Evolutionary conservation across 2,888 invertebrate species (phyloP), one percentile per base, ranked within the genome.

Genomic region (Hypomecis punctinalis): DNA sequence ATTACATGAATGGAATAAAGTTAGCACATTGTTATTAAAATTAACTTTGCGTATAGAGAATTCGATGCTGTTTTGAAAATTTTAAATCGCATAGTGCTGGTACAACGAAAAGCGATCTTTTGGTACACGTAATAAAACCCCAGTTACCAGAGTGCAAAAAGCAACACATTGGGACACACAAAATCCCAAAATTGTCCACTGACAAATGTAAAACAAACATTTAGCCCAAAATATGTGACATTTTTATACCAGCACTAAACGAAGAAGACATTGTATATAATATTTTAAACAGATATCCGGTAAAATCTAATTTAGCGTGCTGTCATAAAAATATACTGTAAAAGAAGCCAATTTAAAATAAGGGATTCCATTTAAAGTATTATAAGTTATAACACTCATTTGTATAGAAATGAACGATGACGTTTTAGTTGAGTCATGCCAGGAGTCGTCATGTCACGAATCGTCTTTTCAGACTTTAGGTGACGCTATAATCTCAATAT

Each of bases 1-100:
- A 75, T 76, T 71, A 75, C 62, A 68, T 67, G 62, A 62, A 67
- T 73, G 70, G 66, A 51, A 54, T 55, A 23, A 69, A 72, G 78
- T 85, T 82, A 84, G 81, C 78, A 81, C 76, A 76, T 70, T 75
- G 75, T 81, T 82, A 81, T 71, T 52, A 46, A 52, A 33, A 37
- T 53, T 43, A 54, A 23, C 61, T 61, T 59, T 63, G 51, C 48
- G 54, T 39, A 55, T 54, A 59, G 55, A 57, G 46, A 56, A 51
- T 51, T 39, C 8, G 49, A 54, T 49, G 63, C 61, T 56, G 55
- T 60, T 63, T 52, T 42, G 48, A 53, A 62, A 62, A 66, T 51
- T 60, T 42, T n/a, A 58, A 54, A 13, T 59, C 45, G 61, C 54
- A 62, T 72, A 70, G 69, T 71, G 70, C 66, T 69, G 71, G 67